Conservation (phyloP, 2,797 vertebrate genomes). For the Enteromius mattozi region DNA sequence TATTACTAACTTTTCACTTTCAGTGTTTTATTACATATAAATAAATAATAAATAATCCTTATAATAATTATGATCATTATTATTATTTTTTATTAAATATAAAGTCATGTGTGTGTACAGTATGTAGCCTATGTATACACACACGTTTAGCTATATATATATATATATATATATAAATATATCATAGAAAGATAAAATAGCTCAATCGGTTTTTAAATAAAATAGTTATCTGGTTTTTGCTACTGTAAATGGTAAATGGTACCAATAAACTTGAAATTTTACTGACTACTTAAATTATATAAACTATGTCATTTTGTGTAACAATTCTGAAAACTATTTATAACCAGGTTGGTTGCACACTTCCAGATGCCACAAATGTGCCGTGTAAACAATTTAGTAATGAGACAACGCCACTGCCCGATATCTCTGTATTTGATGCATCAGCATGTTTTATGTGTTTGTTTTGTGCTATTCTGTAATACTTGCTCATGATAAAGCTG, state of each 20-base stretch:
- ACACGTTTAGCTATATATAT: too few relatives aligned
- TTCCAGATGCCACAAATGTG: neutral
- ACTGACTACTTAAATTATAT: too few relatives aligned
- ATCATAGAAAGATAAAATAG: too few relatives aligned
- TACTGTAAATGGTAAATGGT: neutral
- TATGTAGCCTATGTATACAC: too few relatives aligned
- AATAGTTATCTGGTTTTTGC: too few relatives aligned
- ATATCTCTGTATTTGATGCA: slow-evolving; percentile 24
- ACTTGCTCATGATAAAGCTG: slow-evolving; percentile 56
- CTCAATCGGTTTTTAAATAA: too few relatives aligned
- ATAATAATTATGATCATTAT: too few relatives aligned
- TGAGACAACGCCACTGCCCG: neutral
- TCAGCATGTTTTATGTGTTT: slow-evolving; percentile 59
- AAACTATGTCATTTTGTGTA: neutral
- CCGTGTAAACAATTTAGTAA: slow-evolving; percentile 25
- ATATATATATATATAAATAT: too few relatives aligned
- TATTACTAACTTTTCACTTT: neutral
- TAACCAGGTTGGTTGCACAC: neutral
- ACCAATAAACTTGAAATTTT: neutral
- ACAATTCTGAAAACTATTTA: slow-evolving; percentile 1
- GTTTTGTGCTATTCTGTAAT: slow-evolving; percentile 37
- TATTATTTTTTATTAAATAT: too few relatives aligned
- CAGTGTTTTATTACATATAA: neutral
- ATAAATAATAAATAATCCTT: too few relatives aligned
- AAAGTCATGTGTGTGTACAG: too few relatives aligned